Conservation (phyloP, 2,888 invertebrate species). For the Plemyria rubiginata region DNA sequence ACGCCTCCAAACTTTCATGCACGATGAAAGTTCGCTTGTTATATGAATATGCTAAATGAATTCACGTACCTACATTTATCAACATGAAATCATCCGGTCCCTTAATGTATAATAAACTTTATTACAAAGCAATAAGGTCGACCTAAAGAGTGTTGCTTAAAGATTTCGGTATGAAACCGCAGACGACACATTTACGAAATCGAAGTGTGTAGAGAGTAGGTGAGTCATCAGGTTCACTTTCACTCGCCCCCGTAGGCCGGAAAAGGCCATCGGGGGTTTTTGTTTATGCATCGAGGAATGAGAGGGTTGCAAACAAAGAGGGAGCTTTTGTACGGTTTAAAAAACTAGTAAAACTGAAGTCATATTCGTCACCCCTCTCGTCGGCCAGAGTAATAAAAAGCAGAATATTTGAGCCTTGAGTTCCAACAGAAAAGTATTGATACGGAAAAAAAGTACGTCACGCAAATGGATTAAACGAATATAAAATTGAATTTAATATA, state of each 20-base stretch:
- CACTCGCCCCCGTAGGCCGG: slow-evolving; percentile 60
- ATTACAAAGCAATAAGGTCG: slow-evolving; percentile 33
- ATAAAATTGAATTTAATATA: background rate
- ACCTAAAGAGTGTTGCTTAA: slow-evolving; percentile 12
- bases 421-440: background rate
- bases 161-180: slow-evolving; percentile 34
- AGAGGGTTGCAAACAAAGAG: slow-evolving; percentile 31
- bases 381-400: background rate
- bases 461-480: background rate
- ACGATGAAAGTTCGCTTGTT: slow-evolving; percentile 63
- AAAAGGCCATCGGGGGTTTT: slow-evolving; percentile 35
- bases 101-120: slow-evolving; percentile 31
- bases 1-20: slow-evolving; percentile 58
- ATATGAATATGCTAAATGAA: slow-evolving; percentile 64
- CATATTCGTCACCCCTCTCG: slow-evolving; percentile 3
- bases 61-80: slow-evolving; percentile 42
- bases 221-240: slow-evolving; percentile 77
- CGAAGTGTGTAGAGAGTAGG: slow-evolving; percentile 64
- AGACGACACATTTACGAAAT: slow-evolving; percentile 50
- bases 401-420: background rate
- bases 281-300: slow-evolving; percentile 32
- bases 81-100: slow-evolving; percentile 34
- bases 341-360: slow-evolving; percentile 16
- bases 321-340: slow-evolving; percentile 16
- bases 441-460: background rate